phyloP scores from a whole-genome alignment of 1,140 invertebrate species.

The Pentalonia nigronervosa region DNA sequence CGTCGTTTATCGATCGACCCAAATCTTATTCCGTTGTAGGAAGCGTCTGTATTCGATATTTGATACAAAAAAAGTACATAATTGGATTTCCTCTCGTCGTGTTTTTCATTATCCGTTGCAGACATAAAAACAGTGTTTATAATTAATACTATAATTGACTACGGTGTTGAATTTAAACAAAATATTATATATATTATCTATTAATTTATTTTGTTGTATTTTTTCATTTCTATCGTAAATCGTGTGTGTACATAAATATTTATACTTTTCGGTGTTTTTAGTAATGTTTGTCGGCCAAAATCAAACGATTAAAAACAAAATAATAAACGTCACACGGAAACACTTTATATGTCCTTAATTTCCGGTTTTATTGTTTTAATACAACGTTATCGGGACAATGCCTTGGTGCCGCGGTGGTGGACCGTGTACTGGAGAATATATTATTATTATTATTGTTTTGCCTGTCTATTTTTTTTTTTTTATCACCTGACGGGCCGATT shows the following conservation, averaged over 20 bases:
- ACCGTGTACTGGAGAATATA: neutral
- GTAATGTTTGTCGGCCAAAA: neutral
- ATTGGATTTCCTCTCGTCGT: neutral
- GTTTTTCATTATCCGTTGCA: neutral
- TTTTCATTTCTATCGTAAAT: neutral
- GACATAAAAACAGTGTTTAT: neutral
- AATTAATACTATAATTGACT: neutral
- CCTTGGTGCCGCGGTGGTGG: neutral
- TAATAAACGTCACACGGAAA: neutral
- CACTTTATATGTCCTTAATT: neutral
- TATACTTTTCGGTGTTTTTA: neutral
- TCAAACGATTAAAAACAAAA: neutral
- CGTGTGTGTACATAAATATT: neutral
- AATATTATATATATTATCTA: neutral
- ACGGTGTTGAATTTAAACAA: neutral
- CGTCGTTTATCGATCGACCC: neutral
- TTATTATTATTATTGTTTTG: neutral
- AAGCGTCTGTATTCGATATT: neutral
- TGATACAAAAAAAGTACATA: neutral
- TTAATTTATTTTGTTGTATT: neutral
- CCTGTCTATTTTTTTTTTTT: neutral
- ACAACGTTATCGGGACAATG: neutral
- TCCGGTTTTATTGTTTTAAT: constrained; percentile 29
- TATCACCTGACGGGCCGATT: neutral
- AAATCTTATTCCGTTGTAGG: neutral